Percentiles rank a stretch among this genome's conserved stretches.
phyloP scores from a whole-genome alignment of 2,797 vertebrate genomes.

The Sardinella longiceps region DNA sequence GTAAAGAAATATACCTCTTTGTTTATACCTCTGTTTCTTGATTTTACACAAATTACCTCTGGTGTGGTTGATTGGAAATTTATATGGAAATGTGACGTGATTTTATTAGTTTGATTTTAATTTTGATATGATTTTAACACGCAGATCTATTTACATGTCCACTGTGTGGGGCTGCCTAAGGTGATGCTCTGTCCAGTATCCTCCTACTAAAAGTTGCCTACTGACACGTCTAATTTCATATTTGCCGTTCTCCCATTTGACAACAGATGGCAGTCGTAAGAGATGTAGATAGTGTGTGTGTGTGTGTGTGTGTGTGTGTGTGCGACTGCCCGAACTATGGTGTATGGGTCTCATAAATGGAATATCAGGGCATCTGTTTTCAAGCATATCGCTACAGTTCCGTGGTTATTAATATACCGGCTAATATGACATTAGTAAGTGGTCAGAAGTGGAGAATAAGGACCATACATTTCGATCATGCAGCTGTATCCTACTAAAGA shows the following conservation, averaged over 20 bases:
- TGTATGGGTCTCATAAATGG: neutral
- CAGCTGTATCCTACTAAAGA: neutral
- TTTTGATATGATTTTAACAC: neutral
- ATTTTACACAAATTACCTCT: no score
- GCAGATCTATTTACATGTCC: neutral
- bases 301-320: constrained; percentile 13
- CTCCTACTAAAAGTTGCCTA: neutral
- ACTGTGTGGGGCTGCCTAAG: neutral
- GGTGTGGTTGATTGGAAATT: no score
- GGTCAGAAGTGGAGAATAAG: neutral
- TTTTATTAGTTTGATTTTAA: neutral
- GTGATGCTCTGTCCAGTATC: neutral
- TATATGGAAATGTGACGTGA: neutral
- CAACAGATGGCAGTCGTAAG: constrained; percentile 27
- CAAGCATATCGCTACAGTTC: neutral
- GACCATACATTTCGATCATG: neutral
- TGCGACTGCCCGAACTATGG: neutral
- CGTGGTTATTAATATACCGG: neutral
- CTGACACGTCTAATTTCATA: neutral
- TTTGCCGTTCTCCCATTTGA: neutral
- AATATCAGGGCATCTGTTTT: neutral
- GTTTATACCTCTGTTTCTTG: no score
- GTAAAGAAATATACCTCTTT: no score
- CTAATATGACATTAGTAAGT: neutral
- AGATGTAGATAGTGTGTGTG: constrained; percentile 14